Conservation (phyloP, 2,113 vertebrate species). For the Apodemus sylvaticus region DNA sequence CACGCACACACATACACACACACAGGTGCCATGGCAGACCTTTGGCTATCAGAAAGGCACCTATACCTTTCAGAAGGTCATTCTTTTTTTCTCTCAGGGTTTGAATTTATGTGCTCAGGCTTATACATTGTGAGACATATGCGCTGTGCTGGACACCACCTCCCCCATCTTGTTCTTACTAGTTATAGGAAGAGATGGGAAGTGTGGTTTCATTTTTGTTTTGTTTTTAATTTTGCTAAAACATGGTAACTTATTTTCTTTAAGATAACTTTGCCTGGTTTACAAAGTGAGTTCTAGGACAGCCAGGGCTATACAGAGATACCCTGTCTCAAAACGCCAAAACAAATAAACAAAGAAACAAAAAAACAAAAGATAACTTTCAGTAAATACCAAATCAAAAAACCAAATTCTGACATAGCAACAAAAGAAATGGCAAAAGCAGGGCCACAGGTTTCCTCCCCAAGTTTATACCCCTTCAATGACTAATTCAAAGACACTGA, state of each 20-base stretch:
- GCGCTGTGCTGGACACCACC: no score
- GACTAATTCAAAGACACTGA: no score
- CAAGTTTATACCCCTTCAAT: no score
- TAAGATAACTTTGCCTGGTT: constrained; percentile 39
- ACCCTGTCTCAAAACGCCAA: no score
- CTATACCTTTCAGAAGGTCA: background rate
- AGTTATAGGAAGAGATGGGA: background rate
- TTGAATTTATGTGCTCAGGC: background rate
- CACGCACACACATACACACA: background rate
- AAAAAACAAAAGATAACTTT: no score
- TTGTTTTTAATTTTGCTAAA: constrained; percentile 30
- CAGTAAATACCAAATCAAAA: no score
- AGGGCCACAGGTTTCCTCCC: no score
- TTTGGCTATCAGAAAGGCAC: background rate
- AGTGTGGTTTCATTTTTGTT: constrained; percentile 7
- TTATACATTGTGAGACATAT: background rate
- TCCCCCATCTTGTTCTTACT: background rate
- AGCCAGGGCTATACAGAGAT: no score
- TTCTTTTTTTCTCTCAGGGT: background rate
- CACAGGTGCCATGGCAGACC: background rate
- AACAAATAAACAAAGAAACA: no score
- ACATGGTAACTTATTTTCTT: background rate
- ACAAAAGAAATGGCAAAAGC: no score
- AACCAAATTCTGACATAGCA: no score
- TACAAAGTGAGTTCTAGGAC: no score